These are phyloP conservation scores for Solenopsis fugax DNA, from an alignment of 1,140 invertebrate genomes.

Conservation along the genomic window DNA sequence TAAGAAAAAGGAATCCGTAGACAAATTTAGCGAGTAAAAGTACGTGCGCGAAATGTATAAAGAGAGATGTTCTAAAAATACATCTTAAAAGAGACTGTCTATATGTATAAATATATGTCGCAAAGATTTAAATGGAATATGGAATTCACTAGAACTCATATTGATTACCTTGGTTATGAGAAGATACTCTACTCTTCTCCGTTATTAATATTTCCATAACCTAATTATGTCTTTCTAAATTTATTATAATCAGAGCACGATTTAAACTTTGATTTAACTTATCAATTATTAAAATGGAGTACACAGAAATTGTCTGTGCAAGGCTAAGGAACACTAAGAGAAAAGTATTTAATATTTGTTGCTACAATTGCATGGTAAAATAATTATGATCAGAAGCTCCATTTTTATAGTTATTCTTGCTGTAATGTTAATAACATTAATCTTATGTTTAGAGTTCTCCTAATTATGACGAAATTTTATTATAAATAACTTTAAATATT, in stretches of 20 bases:
- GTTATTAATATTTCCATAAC: background rate
- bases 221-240: background rate
- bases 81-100: background rate
- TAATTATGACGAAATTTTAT: too few relatives aligned
- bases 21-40: background rate
- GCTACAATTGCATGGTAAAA: too few relatives aligned
- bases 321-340: too few relatives aligned
- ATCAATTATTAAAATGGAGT: slow-evolving; percentile 16
- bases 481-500: too few relatives aligned
- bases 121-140: background rate
- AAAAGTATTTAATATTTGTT: too few relatives aligned
- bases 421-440: too few relatives aligned
- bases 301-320: background rate
- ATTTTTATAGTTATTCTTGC: too few relatives aligned
- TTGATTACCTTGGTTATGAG: background rate
- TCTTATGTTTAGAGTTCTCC: too few relatives aligned
- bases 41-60: background rate
- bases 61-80: background rate
- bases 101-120: background rate
- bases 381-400: too few relatives aligned
- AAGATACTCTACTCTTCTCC: background rate
- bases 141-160: background rate
- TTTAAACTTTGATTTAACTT: background rate
- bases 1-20: background rate
- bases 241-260: background rate